Conservation (phyloP, 2,888 invertebrate species). For the Willowsia nigromaculata region DNA sequence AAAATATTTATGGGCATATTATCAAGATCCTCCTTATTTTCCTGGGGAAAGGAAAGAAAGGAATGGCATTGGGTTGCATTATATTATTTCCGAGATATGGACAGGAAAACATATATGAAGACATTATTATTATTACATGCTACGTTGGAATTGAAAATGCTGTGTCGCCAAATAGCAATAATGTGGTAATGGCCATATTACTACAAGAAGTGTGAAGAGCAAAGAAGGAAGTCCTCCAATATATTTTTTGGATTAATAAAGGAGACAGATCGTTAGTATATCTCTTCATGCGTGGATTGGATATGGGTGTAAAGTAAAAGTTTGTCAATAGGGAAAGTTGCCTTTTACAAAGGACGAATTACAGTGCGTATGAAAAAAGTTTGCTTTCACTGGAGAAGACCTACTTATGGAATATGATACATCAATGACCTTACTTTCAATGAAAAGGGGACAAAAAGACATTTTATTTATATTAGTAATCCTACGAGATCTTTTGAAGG, state of each 20-base stretch:
- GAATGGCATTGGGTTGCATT: constrained; percentile 5
- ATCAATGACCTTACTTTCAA: too few species aligned
- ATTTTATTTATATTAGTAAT: too few species aligned
- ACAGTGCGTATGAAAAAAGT: neutral
- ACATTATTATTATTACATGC: constrained; percentile 10
- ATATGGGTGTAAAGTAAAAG: neutral
- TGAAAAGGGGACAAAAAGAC: too few species aligned
- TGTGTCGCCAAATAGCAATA: constrained; percentile 52
- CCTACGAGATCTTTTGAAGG: too few species aligned
- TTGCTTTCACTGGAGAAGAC: too few species aligned
- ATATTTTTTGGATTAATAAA: constrained; percentile 45
- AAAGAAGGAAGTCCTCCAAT: constrained; percentile 47
- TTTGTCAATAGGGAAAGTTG: neutral
- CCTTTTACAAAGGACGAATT: neutral
- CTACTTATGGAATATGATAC: too few species aligned
- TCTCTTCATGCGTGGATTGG: neutral
- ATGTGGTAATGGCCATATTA: constrained; percentile 54
- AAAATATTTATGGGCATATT: constrained; percentile 63
- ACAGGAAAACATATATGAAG: neutral
- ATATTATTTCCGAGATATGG: neutral
- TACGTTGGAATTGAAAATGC: neutral
- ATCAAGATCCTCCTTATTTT: constrained; percentile 28
- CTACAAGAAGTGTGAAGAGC: constrained; percentile 36
- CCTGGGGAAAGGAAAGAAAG: neutral
- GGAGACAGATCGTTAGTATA: constrained; percentile 30